Base-by-base conservation (phyloP, 2,797 vertebrate genomes). In the Notamacropus eugenii region DNA sequence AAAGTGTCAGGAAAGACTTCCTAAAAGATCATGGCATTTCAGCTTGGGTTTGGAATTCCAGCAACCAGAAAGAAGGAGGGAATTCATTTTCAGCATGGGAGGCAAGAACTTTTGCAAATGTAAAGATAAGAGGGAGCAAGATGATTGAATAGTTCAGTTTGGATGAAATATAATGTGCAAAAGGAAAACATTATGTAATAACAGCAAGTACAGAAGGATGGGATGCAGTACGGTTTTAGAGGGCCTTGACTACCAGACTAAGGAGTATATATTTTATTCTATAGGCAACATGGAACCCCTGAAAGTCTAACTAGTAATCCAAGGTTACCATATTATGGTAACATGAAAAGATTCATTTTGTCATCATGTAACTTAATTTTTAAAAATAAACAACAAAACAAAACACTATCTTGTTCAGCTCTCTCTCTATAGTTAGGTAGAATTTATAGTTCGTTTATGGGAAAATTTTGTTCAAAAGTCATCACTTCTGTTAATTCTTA, bases 391-490 rank as follows among this genome's bases (percentile, higher is more conserved):
- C n/a, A 74, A n/a, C 5, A 74, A 74, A 74, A 74, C 13, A 67
- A n/a, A 67, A n/a, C n/a, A 11, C n/a, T 24, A 9, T 82, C 40
- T 46, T 82, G 67, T 9, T 82, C 67, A 46, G 94, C 54, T 91
- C 10, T 56, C 54, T 93, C 54, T 91, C 16, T 59, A 9, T 14
- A 67, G 29, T 40, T 58, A 93, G 59, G 34, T 29, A 52, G 55
- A 92, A 50, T 87, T 95, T 50, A 52, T 46, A 94, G 46, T 5
- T 62, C 95, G 91, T n/a, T 22, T 62, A 74, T 0, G 92, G 29
- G 13, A 46, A 0, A 54, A 82, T 46, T 95, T 56, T 93, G 95
- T 67, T 97, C 1, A 54, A 95, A 93, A 94, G 11, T 16, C 62
- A 57, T n/a, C 59, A 29, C 55, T 87, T 52, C 22, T 3, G 92